Base-by-base conservation (phyloP, 2,113 vertebrate species). In the Scophthalmus maximus region DNA sequence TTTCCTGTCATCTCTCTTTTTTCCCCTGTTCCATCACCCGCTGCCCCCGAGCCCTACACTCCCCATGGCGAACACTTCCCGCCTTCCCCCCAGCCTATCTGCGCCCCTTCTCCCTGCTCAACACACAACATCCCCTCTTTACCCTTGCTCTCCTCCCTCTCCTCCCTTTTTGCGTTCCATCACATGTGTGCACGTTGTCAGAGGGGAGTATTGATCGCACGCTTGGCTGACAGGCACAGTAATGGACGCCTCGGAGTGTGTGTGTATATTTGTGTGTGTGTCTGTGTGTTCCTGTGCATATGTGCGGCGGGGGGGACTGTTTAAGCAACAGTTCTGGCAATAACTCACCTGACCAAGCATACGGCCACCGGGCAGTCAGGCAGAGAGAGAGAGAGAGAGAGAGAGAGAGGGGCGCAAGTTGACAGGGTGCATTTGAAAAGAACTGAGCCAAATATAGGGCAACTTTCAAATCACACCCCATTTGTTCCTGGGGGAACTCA, bases 171-270 rank as follows among this genome's bases (percentile, higher is more conserved):
- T 83, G 79, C 75, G 80, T 84, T 90, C 81, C 79, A 83, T 89
- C 88, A 90, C 81, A 81, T 88, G 80, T 79, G 85, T 81, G 75
- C 71, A 73, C 1, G 50, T 77, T 84, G 79, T 88, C 63, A 15
- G 85, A 72, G 77, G 55, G 59, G 72, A 70, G 82, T 91, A 93
- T 92, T 90, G 90, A 92, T 90, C 89, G 87, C 73, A 82, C 32
- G 78, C 81, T 88, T 68, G 74, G 85, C 68, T 91, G 91, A 89
- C 89, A 89, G 83, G 87, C 81, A 70, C 72, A 50, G 83, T 90
- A 89, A 90, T 90, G 69, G 84, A 91, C 61, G 69, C 79, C 76
- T 68, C 47, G 25, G 30, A 29, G 56, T 47, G 68, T 55, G 62
- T 69, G 59, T 29, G 11, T 18, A 32, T 47, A 20, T 38, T 46